Evolutionary conservation across 2,888 invertebrate genomes (phyloP).

Genomic region (Sacculina carcini): DNA sequence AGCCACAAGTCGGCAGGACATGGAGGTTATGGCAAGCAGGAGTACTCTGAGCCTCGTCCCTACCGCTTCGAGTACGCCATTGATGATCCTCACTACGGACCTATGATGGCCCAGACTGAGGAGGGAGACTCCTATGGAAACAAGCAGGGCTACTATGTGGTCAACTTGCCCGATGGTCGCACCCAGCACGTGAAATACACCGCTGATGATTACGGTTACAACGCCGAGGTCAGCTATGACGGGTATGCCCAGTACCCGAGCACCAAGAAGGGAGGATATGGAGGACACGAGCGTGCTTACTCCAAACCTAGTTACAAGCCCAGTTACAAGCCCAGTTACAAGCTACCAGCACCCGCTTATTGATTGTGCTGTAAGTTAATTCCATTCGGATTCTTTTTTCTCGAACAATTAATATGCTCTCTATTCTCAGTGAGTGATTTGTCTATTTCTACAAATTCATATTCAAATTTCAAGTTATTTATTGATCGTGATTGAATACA

Average conservation of each 20-base stretch:
- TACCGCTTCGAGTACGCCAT: neutral
- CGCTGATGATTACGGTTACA: conserved; percentile 1
- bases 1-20: neutral
- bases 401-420: no score
- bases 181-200: conserved; percentile 8
- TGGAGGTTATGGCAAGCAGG: neutral
- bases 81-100: neutral
- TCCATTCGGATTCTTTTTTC: no score
- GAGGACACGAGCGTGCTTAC: no score
- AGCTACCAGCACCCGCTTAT: no score
- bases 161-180: conserved; percentile 12
- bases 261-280: no score
- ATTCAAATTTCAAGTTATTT: no score
- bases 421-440: no score
- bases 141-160: conserved; percentile 10
- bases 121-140: conserved; percentile 7
- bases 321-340: no score
- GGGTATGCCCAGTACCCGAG: neutral
- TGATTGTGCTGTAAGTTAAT: no score
- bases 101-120: neutral
- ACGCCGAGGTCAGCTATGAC: neutral
- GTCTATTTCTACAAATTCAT: no score
- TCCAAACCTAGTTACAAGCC: no score
- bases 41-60: neutral
- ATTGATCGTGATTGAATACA: no score